Evolutionary conservation across 2,797 vertebrate genomes (phyloP), one percentile per base, ranked within the genome.

Genomic region (Acanthis flammea): DNA sequence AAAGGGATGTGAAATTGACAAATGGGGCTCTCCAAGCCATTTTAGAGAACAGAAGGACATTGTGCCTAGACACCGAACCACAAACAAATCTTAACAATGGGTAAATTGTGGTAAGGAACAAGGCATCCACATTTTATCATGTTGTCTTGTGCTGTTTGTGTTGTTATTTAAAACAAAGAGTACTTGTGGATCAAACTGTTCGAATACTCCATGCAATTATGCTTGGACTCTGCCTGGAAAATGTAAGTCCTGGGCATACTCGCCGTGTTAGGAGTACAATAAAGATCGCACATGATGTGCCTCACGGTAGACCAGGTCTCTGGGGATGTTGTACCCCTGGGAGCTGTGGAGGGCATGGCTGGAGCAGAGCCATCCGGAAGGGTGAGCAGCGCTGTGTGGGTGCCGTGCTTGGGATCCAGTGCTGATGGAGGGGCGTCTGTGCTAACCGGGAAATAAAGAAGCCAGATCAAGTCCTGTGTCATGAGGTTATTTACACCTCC

Each of bases 241-340:
- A 33, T 0, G 0, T 3, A 50, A 19, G 28, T 30, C 33, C 22
- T 19, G 54, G 9, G 61, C 31, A 17, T 24, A 17, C 11, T 44
- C 0, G 0, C 10, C 0, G 1, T 31, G 9, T 53, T 19, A 41
- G 77, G 19, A 25, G 12, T 3, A 9, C 42, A 71, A 13, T 11
- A 17, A 25, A 33, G 8, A 37, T 6, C 0, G 10, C 19, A 27
- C 4, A 0, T 3, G 24, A 5, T 18, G 51, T 19, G 22, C 9
- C 28, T 18, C 23, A 11, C 3, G 47, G 47, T 1, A 72, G 41
- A 7, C 3, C 22, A 8, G 41, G 17, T 24, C 45, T 0, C 0
- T 7, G 30, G 19, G 19, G 23, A 5, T 0, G 7, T 0, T 8
- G 54, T 10, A 12, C 7, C 39, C 14, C 1, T 1, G 72, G 51